A percentile compares a stretch with the other conserved stretches of the same genome.
phyloP scores from a whole-genome alignment of 2,888 invertebrate genomes.

The Catocala nupta region DNA sequence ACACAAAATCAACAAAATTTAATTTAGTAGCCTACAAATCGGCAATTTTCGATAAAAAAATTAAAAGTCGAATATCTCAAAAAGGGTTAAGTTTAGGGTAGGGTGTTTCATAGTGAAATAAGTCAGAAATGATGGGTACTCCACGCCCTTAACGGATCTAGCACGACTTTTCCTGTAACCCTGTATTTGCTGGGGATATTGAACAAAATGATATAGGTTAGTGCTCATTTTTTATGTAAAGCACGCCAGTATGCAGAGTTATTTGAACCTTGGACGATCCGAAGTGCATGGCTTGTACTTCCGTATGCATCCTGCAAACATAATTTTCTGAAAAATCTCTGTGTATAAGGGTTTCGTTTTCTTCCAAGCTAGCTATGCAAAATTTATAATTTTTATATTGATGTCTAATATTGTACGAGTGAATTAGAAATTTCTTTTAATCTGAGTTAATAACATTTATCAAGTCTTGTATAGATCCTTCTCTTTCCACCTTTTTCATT shows the following conservation, averaged over 20 bases:
- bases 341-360: conserved; percentile 2
- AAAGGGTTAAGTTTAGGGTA: no score
- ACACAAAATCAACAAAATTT: no score
- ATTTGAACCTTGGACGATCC: conserved; percentile 13
- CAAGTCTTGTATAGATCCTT: not conserved
- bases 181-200: no score
- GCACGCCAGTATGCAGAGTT: conserved; percentile 14
- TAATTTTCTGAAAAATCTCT: conserved; percentile 21
- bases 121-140: no score
- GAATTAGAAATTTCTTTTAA: conserved; percentile 9
- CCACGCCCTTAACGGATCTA: no score
- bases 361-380: conserved; percentile 1
- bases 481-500: conserved; percentile 3
- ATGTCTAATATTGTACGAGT: conserved; percentile 7
- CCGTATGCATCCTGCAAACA: conserved; percentile 7
- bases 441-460: not conserved
- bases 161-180: no score
- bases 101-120: no score
- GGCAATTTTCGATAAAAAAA: no score
- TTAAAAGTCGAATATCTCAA: no score
- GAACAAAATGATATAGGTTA: conserved; percentile 3
- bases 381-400: not conserved
- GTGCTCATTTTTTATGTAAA: not conserved
- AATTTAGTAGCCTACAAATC: no score
- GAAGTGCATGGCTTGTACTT: conserved; percentile 18